Evolutionary conservation across 2,888 invertebrate species (phyloP), one percentile per base, ranked within the genome.

Genomic region (Drosophila glabriapex): DNA sequence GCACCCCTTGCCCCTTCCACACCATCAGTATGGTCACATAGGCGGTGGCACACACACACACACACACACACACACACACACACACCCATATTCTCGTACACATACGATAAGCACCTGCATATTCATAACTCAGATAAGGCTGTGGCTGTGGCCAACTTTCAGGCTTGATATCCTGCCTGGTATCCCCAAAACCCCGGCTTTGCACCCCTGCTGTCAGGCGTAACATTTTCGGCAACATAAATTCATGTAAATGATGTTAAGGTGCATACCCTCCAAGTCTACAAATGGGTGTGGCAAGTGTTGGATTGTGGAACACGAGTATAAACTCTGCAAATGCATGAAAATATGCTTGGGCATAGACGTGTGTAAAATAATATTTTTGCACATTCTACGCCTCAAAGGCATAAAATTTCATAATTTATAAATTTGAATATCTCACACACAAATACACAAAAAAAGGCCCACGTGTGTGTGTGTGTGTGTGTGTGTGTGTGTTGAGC

Each of bases 361-460:
- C 82, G 91, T 90, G 89, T 84, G 80, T 80, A 76, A 90, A 90
- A 90, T 86, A 87, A 80, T 87, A 89, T 89, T 90, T 90, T 79
- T 89, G 82, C 78, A 89, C 80, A 87, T 78, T 75, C 75, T 77
- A 82, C 76, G 80, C 80, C 89, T 86, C 80, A 77, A 82, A 86
- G 79, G 84, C 78, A 89, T 86, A 89, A 90, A 90, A 87, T 84
- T 90, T 80, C 80, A 89, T 89, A 89, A 86, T 90, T 89, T 86
- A 90, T 90, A 88, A 80, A 88, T 85, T 82, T 88, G 80, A 90
- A 88, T 88, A 90, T 82, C 65, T 68, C 77, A 77, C 75, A 69
- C 22, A 82, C 68, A 69, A 19, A 60, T 29, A 71, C 3, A 58
- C 16, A 14, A 25, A 46, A n/a, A 37, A 54, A 39, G 46, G 46